Percentiles rank a stretch among this genome's conserved stretches.
Evolutionary conservation across 1,140 invertebrate genomes (phyloP).

Genomic region (Saxidomus purpurata): DNA sequence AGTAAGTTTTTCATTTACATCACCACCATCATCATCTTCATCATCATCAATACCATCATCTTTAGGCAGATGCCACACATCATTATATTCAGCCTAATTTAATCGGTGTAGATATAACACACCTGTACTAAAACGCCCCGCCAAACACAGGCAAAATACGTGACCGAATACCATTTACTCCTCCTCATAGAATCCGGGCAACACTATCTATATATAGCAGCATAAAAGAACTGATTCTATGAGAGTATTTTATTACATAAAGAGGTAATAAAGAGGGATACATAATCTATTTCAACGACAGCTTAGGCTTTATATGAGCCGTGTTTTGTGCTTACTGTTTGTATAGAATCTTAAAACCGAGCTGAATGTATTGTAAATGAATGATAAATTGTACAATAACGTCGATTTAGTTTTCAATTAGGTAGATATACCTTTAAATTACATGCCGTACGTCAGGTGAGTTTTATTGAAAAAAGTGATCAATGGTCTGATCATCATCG

Average conservation of each 20-base stretch:
- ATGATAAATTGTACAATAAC: conserved; percentile 51
- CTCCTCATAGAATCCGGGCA: neutral
- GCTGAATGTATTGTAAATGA: conserved; percentile 34
- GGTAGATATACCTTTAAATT: conserved; percentile 25
- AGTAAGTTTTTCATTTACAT: neutral
- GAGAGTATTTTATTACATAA: conserved; percentile 29
- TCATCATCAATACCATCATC: neutral
- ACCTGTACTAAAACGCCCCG: no score
- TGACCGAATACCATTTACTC: neutral
- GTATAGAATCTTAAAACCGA: conserved; percentile 37
- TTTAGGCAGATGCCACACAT: no score
- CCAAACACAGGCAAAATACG: no score
- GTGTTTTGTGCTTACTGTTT: conserved; percentile 28
- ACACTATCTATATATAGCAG: neutral
- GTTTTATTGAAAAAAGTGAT: conserved; percentile 45
- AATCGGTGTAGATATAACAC: no score
- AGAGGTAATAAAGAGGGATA: conserved; percentile 4
- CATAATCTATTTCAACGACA: conserved; percentile 27
- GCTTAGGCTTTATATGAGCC: neutral
- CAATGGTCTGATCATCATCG: neutral
- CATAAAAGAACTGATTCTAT: neutral
- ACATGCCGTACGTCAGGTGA: neutral
- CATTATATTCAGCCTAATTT: no score
- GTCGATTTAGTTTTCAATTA: conserved; percentile 49
- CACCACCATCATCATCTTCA: neutral